A percentile compares a stretch with the other conserved stretches of the same genome.
phyloP scores from a whole-genome alignment of 2,113 vertebrate species.

The Morone chrysops region DNA sequence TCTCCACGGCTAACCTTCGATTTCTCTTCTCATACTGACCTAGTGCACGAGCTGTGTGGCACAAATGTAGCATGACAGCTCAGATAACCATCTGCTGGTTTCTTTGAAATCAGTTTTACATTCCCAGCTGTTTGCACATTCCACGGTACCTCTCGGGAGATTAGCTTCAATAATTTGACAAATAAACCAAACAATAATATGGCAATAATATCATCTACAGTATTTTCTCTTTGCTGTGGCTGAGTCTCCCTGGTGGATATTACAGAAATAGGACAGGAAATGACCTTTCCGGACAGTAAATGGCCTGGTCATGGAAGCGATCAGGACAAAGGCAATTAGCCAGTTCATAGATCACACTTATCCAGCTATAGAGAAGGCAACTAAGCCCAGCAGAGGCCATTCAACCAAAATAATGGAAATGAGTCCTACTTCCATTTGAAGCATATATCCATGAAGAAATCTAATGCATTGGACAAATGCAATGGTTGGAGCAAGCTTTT shows the following conservation, averaged over 20 bases:
- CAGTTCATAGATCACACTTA: conserved; percentile 77
- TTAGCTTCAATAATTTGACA: conserved; percentile 47
- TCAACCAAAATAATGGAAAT: conserved; percentile 67
- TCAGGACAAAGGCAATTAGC: conserved; percentile 80
- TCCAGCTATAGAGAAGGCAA: conserved; percentile 68
- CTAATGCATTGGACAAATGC: conserved; percentile 37
- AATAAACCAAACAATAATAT: conserved; percentile 60
- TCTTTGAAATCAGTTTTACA: conserved; percentile 45
- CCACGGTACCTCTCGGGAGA: conserved; percentile 43
- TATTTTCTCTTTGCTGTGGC: conserved; percentile 35
- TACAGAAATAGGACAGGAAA: conserved; percentile 63
- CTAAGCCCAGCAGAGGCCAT: conserved; percentile 63
- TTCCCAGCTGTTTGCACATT: conserved; percentile 73
- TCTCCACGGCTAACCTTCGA: conserved; percentile 6
- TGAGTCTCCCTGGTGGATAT: conserved; percentile 47
- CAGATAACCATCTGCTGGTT: conserved; percentile 59
- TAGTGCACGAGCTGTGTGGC: conserved; percentile 17
- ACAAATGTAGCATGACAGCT: conserved; percentile 56
- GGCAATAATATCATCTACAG: conserved; percentile 42
- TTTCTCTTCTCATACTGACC: conserved; percentile 41
- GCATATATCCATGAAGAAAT: conserved; percentile 56
- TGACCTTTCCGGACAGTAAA: conserved; percentile 73
- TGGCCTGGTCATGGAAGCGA: conserved; percentile 64
- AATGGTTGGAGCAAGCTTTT: conserved; percentile 13
- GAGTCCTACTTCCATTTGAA: conserved; percentile 54